These are phyloP conservation scores for Stegophylla sp. DNA, from an alignment of 2,888 invertebrate species.

Conservation along the genomic window DNA sequence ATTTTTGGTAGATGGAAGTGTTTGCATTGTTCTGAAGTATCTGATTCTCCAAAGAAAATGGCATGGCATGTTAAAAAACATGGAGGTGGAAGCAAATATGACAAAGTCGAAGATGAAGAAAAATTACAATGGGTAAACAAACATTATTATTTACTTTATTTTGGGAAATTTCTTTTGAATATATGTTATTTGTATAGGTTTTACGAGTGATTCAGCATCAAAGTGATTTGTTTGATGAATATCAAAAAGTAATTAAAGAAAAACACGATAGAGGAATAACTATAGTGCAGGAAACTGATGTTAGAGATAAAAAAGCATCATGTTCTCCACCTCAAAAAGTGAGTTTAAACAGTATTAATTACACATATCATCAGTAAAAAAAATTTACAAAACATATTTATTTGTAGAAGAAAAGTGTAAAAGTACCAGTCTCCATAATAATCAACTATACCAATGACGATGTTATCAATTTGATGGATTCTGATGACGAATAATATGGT, in stretches of 20 bases:
- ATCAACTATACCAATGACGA: not conserved
- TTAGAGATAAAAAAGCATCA: not conserved
- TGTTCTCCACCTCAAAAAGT: slow-evolving; percentile 11
- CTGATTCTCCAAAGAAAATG: slow-evolving; percentile 52
- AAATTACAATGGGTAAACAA: slow-evolving; percentile 48
- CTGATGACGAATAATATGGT: slow-evolving; percentile 47
- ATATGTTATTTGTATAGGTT: slow-evolving; percentile 6
- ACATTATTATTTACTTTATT: not conserved
- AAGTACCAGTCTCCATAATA: not conserved
- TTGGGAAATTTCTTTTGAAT: not conserved
- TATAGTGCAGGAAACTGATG: not conserved
- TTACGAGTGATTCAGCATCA: slow-evolving; percentile 31
- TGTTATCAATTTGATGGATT: slow-evolving; percentile 26
- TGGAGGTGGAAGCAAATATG: slow-evolving; percentile 30
- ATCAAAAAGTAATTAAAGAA: not conserved
- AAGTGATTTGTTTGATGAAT: not conserved
- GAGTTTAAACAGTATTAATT: not conserved
- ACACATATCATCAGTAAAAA: not conserved
- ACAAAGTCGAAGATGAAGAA: slow-evolving; percentile 24
- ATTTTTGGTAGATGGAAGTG: slow-evolving; percentile 24
- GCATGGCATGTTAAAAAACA: slow-evolving; percentile 55
- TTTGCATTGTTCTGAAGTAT: slow-evolving; percentile 42
- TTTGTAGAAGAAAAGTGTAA: slow-evolving; percentile 27
- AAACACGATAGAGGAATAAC: not conserved
- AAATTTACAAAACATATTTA: not conserved